phyloP scores from a whole-genome alignment of 92 coral and sea anemone genomes.

The Zoanthus sociatus region DNA sequence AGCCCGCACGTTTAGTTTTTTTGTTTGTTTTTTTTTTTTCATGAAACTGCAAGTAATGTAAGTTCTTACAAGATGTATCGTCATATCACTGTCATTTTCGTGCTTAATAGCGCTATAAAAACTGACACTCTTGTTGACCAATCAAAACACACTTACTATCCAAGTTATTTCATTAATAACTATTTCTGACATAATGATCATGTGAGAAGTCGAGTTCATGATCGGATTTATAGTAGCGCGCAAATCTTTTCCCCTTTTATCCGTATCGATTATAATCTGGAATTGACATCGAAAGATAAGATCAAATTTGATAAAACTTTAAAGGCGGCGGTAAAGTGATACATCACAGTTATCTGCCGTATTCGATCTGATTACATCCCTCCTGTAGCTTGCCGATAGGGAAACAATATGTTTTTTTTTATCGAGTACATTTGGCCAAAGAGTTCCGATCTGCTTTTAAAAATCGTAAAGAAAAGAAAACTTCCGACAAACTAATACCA shows the following conservation, averaged over 20 bases:
- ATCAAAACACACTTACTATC: no score
- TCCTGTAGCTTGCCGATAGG: conserved; percentile 21
- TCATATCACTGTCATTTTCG: no score
- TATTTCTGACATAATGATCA: background rate
- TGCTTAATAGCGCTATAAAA: no score
- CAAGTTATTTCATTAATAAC: no score
- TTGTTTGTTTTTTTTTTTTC: no score
- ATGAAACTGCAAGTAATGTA: no score
- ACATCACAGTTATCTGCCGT: background rate
- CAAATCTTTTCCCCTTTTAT: background rate
- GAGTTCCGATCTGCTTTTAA: background rate
- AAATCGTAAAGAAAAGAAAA: background rate
- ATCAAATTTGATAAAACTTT: background rate
- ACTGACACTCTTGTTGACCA: no score
- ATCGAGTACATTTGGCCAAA: background rate
- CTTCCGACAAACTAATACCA: background rate
- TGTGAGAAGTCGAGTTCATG: background rate
- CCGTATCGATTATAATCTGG: background rate
- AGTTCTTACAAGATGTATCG: no score
- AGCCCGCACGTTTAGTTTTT: no score
- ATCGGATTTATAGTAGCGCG: background rate
- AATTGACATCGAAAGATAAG: conserved; percentile 7
- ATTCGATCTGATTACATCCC: background rate
- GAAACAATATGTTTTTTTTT: background rate
- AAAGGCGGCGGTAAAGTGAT: conserved; percentile 13